Evolutionary conservation across 1,140 invertebrate species (phyloP), one percentile per base, ranked within the genome.

Genomic region (Drosophila chauvacae): DNA sequence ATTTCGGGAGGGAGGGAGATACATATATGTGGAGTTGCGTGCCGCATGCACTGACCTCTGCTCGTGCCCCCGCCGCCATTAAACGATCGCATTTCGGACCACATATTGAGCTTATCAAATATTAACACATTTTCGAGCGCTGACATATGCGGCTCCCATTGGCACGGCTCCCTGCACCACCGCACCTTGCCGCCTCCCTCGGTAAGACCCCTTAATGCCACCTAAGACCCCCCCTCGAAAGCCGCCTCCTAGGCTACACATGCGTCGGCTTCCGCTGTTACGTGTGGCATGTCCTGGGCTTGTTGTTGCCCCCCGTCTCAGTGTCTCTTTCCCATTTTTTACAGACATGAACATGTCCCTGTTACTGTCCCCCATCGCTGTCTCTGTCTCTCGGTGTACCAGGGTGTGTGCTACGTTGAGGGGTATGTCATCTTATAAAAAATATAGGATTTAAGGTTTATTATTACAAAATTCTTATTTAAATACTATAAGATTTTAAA

Each of bases 61-160:
- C 75, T 23, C 30, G 51, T 30, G 68, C 64, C 65, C 41, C 57
- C 72, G 53, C 35, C 50, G 18, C 57, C 61, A 65, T 65, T 68
- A n/a, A 30, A 33, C 63, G 66, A 68, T 70, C 66, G 66, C 66
- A 66, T 68, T 70, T 70, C 66, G 66, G 84, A 88, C 84, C 86
- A 86, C 87, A 90, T 90, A 90, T 90, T 77, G 80, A 80, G 86
- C 77, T 90, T 86, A 90, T 90, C 80, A 90, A 90, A 90, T 90
- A 90, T 90, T 90, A 90, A 90, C 87, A 90, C 81, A 90, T 90
- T 86, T 80, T 69, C 83, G 53, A 82, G 83, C 83, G 83, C 83
- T 79, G 82, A 86, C 82, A 86, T 75, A 76, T 76, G 75, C 65
- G 79, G 69, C 59, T 51, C 47, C 53, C 33, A 33, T 45, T 45